A percentile compares a stretch with the other conserved stretches of the same genome.
Conservation (phyloP, 2,888 invertebrate genomes). For the Thecocarcelia acutangulata region DNA sequence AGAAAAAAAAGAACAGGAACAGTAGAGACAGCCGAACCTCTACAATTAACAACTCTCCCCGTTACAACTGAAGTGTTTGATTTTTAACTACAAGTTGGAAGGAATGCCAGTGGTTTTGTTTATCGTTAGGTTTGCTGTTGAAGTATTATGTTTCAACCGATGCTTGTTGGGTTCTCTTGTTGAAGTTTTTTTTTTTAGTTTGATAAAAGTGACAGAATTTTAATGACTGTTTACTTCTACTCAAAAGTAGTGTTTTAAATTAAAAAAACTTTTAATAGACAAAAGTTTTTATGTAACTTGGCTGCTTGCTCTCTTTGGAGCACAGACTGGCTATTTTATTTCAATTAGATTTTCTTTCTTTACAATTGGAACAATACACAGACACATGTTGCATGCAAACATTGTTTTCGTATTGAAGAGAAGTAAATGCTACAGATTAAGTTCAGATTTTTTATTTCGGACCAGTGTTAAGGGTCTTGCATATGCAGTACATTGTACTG, state of each 20-base stretch:
- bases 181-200: background rate
- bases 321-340: background rate
- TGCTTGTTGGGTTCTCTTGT: background rate
- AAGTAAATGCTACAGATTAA: no score
- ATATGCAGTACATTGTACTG: no score
- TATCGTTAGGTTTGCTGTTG: background rate
- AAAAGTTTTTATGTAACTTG: no score
- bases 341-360: background rate
- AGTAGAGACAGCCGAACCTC: slow-evolving; percentile 25
- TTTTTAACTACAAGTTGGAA: background rate
- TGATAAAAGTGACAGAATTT: slow-evolving; percentile 1
- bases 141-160: slow-evolving; percentile 55
- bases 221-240: background rate
- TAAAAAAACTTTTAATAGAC: no score
- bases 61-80: slow-evolving; percentile 11
- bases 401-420: no score
- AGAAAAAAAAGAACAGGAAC: background rate
- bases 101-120: background rate
- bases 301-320: no score
- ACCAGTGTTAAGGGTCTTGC: no score
- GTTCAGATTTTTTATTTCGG: no score
- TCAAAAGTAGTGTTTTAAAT: background rate
- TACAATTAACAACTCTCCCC: slow-evolving; percentile 25
- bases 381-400: no score
- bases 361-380: background rate